A percentile compares a stretch with the other conserved stretches of the same genome.
These are phyloP conservation scores for Scotopteryx bipunctaria DNA, from an alignment of 2,888 invertebrate species.

Conservation along the genomic window DNA sequence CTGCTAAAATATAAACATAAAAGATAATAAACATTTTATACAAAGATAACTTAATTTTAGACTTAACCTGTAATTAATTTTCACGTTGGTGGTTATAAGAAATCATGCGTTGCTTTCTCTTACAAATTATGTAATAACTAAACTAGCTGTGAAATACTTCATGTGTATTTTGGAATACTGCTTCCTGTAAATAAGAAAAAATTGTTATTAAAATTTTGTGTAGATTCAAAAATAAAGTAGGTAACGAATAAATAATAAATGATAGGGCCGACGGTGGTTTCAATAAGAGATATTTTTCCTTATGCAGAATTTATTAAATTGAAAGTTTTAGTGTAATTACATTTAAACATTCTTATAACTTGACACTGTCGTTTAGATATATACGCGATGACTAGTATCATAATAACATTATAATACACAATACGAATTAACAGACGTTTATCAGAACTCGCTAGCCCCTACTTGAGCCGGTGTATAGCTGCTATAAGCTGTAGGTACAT, in stretches of 20 bases:
- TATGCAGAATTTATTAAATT: slow-evolving; percentile 79
- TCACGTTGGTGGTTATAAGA: slow-evolving; percentile 67
- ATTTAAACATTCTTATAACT: slow-evolving; percentile 68
- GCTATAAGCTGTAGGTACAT: slow-evolving; percentile 24
- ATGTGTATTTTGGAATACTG: slow-evolving; percentile 83
- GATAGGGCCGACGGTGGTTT: slow-evolving; percentile 37
- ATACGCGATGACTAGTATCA: slow-evolving; percentile 77
- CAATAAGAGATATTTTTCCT: slow-evolving; percentile 66
- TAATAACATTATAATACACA: slow-evolving; percentile 55
- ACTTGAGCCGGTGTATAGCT: slow-evolving; percentile 31
- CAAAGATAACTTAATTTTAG: slow-evolving; percentile 61
- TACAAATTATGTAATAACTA: slow-evolving; percentile 60
- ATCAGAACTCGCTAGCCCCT: slow-evolving; percentile 36
- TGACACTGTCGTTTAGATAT: slow-evolving; percentile 66
- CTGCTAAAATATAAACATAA: slow-evolving; percentile 35
- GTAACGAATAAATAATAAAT: slow-evolving; percentile 42
- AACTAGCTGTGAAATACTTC: slow-evolving; percentile 75
- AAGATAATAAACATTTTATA: slow-evolving; percentile 48
- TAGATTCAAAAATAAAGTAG: neutral
- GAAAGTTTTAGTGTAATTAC: slow-evolving; percentile 74
- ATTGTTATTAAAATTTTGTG: slow-evolving; percentile 28
- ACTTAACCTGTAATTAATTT: slow-evolving; percentile 67
- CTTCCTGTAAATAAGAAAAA: slow-evolving; percentile 76
- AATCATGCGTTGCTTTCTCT: slow-evolving; percentile 74
- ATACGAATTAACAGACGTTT: slow-evolving; percentile 42